These are phyloP conservation scores for Porites rus DNA, from an alignment of 92 coral and sea anemone genomes.

Conservation along the genomic window DNA sequence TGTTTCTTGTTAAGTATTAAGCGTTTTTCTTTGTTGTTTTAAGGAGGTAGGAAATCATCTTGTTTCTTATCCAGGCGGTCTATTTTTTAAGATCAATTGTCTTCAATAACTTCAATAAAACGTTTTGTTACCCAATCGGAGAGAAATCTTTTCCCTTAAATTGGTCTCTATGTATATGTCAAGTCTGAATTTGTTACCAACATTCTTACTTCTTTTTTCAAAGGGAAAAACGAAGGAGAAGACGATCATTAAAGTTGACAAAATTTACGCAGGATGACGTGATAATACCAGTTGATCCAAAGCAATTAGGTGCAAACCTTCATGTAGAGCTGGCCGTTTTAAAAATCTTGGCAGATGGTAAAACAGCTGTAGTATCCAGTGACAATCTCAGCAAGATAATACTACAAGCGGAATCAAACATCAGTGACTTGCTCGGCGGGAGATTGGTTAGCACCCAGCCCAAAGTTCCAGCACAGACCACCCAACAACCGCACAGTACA, in stretches of 20 bases:
- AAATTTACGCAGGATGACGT: slow-evolving; percentile 24
- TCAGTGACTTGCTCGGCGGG: slow-evolving; percentile 15
- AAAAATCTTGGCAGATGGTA: background rate
- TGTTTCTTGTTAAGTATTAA: too few species aligned
- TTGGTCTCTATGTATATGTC: too few species aligned
- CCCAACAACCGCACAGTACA: background rate
- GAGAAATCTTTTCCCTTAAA: too few species aligned
- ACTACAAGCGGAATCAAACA: background rate
- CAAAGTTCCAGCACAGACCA: background rate
- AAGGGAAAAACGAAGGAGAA: slow-evolving; percentile 18
- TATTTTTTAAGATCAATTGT: too few species aligned
- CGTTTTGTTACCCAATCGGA: too few species aligned
- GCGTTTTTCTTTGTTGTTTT: too few species aligned
- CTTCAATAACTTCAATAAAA: too few species aligned
- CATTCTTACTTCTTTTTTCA: background rate
- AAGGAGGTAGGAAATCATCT: too few species aligned
- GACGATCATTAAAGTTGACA: background rate
- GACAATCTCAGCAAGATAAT: background rate
- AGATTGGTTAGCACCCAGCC: background rate
- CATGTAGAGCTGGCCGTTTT: slow-evolving; percentile 30
- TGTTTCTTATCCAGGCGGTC: too few species aligned
- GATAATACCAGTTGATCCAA: background rate
- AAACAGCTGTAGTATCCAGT: background rate
- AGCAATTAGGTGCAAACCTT: slow-evolving; percentile 3
- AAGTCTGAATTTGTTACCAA: background rate